Conservation (phyloP, 2,113 vertebrate genomes). For the Okapia johnstoni region DNA sequence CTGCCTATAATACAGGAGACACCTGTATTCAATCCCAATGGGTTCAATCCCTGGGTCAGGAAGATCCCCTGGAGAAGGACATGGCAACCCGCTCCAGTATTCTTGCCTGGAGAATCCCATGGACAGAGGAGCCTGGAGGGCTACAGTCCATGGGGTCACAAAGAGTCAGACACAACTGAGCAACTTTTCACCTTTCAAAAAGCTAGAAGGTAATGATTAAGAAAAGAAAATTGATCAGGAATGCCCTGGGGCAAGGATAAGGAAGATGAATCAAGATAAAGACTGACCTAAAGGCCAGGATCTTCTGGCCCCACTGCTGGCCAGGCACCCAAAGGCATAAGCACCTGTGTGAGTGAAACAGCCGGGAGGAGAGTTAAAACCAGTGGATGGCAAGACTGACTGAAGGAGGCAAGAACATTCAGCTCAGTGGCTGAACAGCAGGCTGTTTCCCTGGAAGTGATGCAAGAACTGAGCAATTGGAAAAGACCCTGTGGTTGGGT, state of each 20-base stretch:
- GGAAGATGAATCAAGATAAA: background rate
- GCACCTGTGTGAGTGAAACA: background rate
- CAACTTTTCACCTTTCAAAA: background rate
- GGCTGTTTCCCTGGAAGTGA: background rate
- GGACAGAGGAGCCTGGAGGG: background rate
- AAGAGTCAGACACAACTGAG: background rate
- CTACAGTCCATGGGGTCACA: background rate
- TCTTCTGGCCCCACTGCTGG: background rate
- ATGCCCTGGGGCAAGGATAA: background rate
- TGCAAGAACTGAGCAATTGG: background rate
- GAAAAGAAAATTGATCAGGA: background rate
- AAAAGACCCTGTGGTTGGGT: background rate
- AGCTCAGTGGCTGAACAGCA: background rate
- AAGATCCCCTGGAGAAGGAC: background rate
- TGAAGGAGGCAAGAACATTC: background rate
- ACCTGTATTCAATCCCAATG: background rate
- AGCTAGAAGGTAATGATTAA: background rate
- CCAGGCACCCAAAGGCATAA: background rate
- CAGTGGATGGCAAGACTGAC: background rate
- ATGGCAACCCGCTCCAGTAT: background rate
- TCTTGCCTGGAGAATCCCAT: background rate
- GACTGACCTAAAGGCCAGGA: background rate
- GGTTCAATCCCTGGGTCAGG: background rate
- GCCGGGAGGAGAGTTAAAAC: background rate
- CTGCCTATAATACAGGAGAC: background rate